These are phyloP conservation scores for Selene dorsalis DNA, from an alignment of 2,797 vertebrate species.

Conservation along the genomic window DNA sequence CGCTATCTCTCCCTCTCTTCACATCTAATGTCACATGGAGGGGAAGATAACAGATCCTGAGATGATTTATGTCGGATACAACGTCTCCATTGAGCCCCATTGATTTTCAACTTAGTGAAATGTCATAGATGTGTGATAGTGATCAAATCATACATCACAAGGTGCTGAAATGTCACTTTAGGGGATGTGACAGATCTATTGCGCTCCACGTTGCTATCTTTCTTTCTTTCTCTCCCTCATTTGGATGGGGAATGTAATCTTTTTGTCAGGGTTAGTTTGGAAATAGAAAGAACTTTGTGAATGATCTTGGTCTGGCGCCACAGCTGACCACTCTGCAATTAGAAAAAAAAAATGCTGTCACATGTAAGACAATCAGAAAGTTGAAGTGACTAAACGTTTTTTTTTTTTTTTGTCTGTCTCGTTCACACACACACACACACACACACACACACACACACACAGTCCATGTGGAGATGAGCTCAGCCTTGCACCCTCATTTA, in stretches of 20 bases:
- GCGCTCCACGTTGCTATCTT: not conserved
- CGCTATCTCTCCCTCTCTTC: conserved; percentile 42
- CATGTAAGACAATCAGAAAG: conserved; percentile 27
- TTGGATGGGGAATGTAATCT: conserved; percentile 23
- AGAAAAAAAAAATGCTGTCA: conserved; percentile 38
- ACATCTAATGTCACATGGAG: conserved; percentile 59
- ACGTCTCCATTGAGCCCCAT: conserved; percentile 69
- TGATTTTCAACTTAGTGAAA: conserved; percentile 77
- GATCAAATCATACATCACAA: conserved; percentile 75
- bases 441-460: conserved; percentile 35
- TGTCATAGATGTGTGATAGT: conserved; percentile 74
- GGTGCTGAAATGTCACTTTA: conserved; percentile 65
- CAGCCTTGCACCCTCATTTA: conserved; percentile 86
- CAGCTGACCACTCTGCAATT: conserved; percentile 53
- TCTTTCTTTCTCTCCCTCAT: conserved; percentile 39
- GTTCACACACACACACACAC: not conserved
- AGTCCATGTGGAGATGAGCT: conserved; percentile 86
- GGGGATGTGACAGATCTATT: conserved; percentile 56
- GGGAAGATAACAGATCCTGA: conserved; percentile 50
- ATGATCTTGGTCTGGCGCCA: conserved; percentile 21
- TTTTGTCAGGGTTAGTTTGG: conserved; percentile 12
- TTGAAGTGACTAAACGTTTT: conserved; percentile 60
- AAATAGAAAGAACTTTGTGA: conserved; percentile 9
- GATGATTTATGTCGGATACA: conserved; percentile 69
- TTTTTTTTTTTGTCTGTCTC: not conserved